Evolutionary conservation across 2,888 invertebrate species (phyloP), one percentile per base, ranked within the genome.

Genomic region (Gastrophysa polygoni): DNA sequence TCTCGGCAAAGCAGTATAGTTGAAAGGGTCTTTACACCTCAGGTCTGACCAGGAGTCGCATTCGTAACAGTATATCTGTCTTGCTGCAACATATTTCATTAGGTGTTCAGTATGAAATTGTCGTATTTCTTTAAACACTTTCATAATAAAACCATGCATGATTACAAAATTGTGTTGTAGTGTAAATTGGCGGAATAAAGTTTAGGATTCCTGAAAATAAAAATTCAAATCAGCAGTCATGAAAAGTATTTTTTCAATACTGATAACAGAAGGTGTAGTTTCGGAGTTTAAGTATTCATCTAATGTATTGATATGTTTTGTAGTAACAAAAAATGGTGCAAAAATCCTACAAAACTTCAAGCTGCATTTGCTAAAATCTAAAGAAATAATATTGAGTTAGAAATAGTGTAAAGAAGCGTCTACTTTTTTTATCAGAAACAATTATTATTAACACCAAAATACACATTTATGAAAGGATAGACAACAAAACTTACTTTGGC

Each of bases 11-110:
- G 93, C 92, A 14, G 95, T 95, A 82, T 93, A 94, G 84, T 96
- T 95, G 84, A 95, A 96, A 0, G 96, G 95, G 81, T 96, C 95
- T 79, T 91, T 92, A 80, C 96, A 96, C 70, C 94, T 85, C 20
- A 89, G 86, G 83, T 96, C 95, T 66, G 91, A 91, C 92, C 94
- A 93, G 73, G 94, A 93, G 83, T 95, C 94, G 79, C 96, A 96
- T 82, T 96, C 95, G 83, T 95, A 96, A 82, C 96, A 96, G 83
- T 92, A 93, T 77, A 95, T 92, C 72, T 92, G 91, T 72, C 93
- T 90, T 71, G 93, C 95, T 95, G 85, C 43, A 78, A 61, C 17
- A 16, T 52, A 47, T 57, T 18, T 11, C 11, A 2, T 5, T 7
- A 11, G 32, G 2, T 32, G 4, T 32, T 32, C 11, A 32, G 11